Conservation (phyloP, 1,140 invertebrate genomes). For the Anoplolepis gracilipes region DNA sequence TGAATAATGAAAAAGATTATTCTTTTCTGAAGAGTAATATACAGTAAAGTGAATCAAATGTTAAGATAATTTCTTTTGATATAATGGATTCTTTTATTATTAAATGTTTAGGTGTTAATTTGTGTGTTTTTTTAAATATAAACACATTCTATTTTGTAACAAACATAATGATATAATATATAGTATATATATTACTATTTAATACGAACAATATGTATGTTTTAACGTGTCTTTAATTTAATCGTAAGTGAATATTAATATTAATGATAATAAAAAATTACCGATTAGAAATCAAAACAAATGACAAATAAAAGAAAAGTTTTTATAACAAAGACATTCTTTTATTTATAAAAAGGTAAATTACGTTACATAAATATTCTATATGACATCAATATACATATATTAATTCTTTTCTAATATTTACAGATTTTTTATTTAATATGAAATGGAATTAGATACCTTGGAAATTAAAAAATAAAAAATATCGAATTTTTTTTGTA, state of each 20-base stretch:
- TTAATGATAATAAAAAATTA: not conserved
- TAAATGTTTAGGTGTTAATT: not conserved
- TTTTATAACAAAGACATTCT: slow-evolving; percentile 1
- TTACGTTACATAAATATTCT: too few species aligned
- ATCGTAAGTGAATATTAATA: not conserved
- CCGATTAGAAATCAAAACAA: not conserved
- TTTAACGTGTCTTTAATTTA: not conserved
- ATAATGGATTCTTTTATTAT: not conserved
- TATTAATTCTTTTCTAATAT: too few species aligned
- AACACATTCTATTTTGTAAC: not conserved
- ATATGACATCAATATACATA: too few species aligned
- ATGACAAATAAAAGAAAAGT: not conserved
- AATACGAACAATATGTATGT: not conserved
- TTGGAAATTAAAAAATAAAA: not conserved
- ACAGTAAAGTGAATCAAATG: not conserved
- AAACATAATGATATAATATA: not conserved
- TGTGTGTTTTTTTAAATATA: not conserved
- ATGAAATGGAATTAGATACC: not conserved
- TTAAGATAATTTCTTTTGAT: not conserved
- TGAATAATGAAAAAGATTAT: not conserved
- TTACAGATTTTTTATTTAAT: too few species aligned
- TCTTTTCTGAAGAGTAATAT: too few species aligned
- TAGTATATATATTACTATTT: not conserved
- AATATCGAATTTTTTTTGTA: not conserved
- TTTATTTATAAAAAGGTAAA: not conserved